Base-by-base conservation (phyloP, 1,140 invertebrate species). In the Camponotus vicinus region DNA sequence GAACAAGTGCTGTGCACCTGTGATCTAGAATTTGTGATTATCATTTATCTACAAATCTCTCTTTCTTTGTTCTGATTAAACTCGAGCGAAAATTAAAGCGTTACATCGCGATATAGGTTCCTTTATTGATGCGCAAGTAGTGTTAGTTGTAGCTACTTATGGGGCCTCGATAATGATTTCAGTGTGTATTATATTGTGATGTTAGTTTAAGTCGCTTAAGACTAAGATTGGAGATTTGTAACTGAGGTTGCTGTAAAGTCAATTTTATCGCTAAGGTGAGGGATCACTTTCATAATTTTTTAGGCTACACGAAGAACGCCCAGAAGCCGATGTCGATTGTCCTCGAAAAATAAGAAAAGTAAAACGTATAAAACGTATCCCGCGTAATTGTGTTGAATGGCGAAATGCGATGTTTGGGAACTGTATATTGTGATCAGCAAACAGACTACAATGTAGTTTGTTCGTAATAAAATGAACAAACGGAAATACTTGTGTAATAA, bases 391-490 rank as follows among this genome's bases (percentile, higher is more conserved):
- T 94, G 93, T 93, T 90, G 93, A 94, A 92, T 93, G 92, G 90
- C 93, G 82, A 93, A 92, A 91, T 86, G 88, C 91, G 91, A 92
- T 88, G 88, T 86, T 92, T 78, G 92, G 89, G 90, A 92, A 93
- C 87, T 95, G 92, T 94, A 95, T 93, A 95, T 93, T 95, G 93
- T 95, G 93, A 94, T 94, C 92, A 93, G 94, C 90, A 92, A 88
- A 91, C 93, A 94, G 94, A 93, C 95, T 95, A 95, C 94, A 95
- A 95, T 95, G 95, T 95, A 95, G 94, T 95, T 95, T 95, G 94
- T 93, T 95, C 93, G 93, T 93, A 92, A 93, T 92, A 92, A 93
- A 93, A 94, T 94, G 92, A 94, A 94, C 92, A 93, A 95, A 95
- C 92, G 88, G 91, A 91, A 94, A 93, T 91, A 94, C 93, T 94